Conservation (phyloP, 2,888 invertebrate species). For the Agonopterix alstromeriana region DNA sequence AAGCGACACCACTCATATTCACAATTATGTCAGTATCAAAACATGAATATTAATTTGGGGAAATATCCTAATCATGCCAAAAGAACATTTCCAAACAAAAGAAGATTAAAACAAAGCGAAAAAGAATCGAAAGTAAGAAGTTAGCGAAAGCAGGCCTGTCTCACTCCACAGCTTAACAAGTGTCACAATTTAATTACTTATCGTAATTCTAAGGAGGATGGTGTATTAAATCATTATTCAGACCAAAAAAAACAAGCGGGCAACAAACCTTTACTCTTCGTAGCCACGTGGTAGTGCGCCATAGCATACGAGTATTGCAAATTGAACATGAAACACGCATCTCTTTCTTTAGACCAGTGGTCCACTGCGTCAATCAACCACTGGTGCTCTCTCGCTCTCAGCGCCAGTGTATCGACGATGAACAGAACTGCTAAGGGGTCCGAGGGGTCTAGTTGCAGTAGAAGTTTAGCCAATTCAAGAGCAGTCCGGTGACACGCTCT, state of each 20-base stretch:
- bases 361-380: conserved; percentile 75
- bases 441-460: conserved; percentile 84
- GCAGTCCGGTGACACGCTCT: conserved; percentile 91
- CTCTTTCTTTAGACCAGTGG: conserved; percentile 24
- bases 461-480: conserved; percentile 88
- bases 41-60: too few relatives aligned
- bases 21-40: too few relatives aligned
- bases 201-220: too few relatives aligned
- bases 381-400: conserved; percentile 82
- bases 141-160: too few relatives aligned
- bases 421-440: conserved; percentile 86
- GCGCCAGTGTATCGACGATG: conserved; percentile 87
- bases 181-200: too few relatives aligned
- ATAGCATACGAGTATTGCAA: conserved; percentile 45
- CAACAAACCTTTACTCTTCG: conserved; percentile 27
- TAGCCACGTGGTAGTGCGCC: conserved; percentile 39
- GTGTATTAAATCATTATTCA: too few relatives aligned
- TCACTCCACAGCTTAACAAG: too few relatives aligned
- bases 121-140: too few relatives aligned
- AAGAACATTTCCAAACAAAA: too few relatives aligned
- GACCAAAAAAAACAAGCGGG: not conserved
- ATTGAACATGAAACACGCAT: conserved; percentile 36
- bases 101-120: too few relatives aligned
- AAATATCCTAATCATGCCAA: too few relatives aligned
- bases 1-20: too few relatives aligned